These are phyloP conservation scores for Acanthococcus lagerstroemiae DNA, from an alignment of 2,888 invertebrate species.

Conservation along the genomic window DNA sequence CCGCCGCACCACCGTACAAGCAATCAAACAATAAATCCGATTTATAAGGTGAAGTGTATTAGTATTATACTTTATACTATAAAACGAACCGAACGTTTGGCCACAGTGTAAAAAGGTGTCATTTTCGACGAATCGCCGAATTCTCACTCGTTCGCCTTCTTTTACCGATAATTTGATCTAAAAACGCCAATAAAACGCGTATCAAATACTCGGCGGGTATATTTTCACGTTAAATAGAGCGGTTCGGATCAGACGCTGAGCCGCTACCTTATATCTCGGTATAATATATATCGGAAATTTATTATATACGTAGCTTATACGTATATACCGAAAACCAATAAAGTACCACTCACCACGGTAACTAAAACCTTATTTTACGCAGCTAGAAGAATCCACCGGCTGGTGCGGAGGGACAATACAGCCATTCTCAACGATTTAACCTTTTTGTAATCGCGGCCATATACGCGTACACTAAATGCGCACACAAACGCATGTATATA, in stretches of 20 bases:
- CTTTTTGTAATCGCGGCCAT: too few relatives aligned
- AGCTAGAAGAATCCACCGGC: not conserved
- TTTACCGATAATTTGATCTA: slow-evolving; percentile 4
- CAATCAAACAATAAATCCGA: not conserved
- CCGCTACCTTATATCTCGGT: not conserved
- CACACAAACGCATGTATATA: not conserved
- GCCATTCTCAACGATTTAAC: slow-evolving; percentile 7
- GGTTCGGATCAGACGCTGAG: not conserved
- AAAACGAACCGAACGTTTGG: too few relatives aligned
- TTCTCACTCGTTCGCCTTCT: not conserved
- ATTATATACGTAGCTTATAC: too few relatives aligned
- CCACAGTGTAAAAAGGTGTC: too few relatives aligned
- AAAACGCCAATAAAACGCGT: slow-evolving; percentile 2
- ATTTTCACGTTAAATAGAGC: not conserved
- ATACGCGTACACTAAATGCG: not conserved
- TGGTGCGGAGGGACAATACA: not conserved
- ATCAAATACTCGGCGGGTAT: not conserved
- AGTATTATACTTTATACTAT: too few relatives aligned
- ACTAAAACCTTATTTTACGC: slow-evolving; percentile 5
- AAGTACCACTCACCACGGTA: slow-evolving; percentile 13
- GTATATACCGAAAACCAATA: slow-evolving; percentile 8
- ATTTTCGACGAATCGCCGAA: too few relatives aligned
- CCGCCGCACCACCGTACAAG: too few relatives aligned
- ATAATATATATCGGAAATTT: too few relatives aligned
- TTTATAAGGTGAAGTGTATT: not conserved